These are phyloP conservation scores for Delichon dasypus DNA, from an alignment of 2,797 vertebrate genomes.

Conservation along the genomic window DNA sequence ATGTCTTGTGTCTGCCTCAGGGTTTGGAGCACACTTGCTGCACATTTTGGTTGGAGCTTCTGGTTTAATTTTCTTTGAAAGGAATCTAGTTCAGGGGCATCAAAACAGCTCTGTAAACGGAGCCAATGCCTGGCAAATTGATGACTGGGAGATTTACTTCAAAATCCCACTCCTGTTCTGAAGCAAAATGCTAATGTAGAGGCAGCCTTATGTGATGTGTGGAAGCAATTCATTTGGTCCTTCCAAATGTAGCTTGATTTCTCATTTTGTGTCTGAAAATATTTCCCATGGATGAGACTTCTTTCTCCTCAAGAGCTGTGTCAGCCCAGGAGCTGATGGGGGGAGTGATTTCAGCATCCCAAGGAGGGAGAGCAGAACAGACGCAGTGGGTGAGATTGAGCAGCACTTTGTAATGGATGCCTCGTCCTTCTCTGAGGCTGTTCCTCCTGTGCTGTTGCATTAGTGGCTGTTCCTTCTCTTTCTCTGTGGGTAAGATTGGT, in stretches of 20 bases:
- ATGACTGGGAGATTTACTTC: slow-evolving; percentile 34
- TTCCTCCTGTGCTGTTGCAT: background rate
- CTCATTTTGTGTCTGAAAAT: background rate
- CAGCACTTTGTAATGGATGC: background rate
- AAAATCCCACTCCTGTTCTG: slow-evolving; percentile 28
- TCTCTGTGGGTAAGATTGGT: background rate
- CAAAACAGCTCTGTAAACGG: background rate
- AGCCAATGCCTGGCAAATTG: slow-evolving; percentile 14
- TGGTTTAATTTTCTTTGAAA: slow-evolving; percentile 23
- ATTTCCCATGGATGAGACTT: background rate
- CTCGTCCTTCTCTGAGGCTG: background rate
- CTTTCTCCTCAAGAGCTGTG: background rate
- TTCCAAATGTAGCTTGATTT: slow-evolving; percentile 31
- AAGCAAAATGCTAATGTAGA: slow-evolving; percentile 37
- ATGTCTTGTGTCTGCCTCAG: background rate
- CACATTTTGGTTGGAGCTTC: background rate
- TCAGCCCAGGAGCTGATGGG: background rate
- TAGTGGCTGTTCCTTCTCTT: background rate
- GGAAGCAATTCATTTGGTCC: slow-evolving; percentile 35
- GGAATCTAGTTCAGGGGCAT: background rate
- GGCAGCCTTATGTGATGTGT: slow-evolving; percentile 25
- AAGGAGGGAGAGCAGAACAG: background rate
- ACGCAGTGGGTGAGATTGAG: background rate
- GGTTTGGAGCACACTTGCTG: background rate
- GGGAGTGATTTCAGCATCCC: background rate